phyloP scores from a whole-genome alignment of 2,888 invertebrate genomes.

The Lasioglossum malachurum region DNA sequence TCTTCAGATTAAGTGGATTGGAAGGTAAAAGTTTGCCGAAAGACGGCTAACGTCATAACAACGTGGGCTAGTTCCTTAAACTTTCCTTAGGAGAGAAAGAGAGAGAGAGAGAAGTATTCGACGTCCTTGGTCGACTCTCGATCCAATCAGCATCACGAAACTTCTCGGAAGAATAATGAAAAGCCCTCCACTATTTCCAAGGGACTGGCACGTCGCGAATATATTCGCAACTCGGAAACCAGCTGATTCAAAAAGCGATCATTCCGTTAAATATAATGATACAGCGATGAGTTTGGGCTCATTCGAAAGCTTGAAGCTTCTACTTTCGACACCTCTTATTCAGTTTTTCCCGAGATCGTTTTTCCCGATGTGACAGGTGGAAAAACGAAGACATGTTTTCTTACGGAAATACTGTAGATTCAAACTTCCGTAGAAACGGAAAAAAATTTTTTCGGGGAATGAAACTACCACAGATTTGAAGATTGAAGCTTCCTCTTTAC shows the following conservation, averaged over 20 bases:
- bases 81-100: conserved; percentile 24
- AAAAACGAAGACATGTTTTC: neutral
- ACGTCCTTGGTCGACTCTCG: neutral
- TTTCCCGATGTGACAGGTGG: no score
- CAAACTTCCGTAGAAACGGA: neutral
- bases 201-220: neutral
- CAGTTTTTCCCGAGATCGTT: neutral
- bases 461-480: neutral
- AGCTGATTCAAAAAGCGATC: neutral
- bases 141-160: conserved; percentile 65
- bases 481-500: neutral
- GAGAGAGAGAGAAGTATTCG: no score
- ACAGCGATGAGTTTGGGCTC: accelerated
- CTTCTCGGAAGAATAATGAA: conserved; percentile 61
- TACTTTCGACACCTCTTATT: accelerated
- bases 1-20: conserved; percentile 68
- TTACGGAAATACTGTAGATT: neutral
- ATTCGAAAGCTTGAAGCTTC: neutral
- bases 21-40: conserved; percentile 65
- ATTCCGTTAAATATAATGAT: neutral
- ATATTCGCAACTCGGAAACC: neutral
- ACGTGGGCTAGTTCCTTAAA: conserved; percentile 46
- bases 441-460: neutral
- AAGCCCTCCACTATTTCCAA: conserved; percentile 43
- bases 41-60: conserved; percentile 67